Conservation (phyloP, 2,888 invertebrate species). For the Drosophila mulleri region DNA sequence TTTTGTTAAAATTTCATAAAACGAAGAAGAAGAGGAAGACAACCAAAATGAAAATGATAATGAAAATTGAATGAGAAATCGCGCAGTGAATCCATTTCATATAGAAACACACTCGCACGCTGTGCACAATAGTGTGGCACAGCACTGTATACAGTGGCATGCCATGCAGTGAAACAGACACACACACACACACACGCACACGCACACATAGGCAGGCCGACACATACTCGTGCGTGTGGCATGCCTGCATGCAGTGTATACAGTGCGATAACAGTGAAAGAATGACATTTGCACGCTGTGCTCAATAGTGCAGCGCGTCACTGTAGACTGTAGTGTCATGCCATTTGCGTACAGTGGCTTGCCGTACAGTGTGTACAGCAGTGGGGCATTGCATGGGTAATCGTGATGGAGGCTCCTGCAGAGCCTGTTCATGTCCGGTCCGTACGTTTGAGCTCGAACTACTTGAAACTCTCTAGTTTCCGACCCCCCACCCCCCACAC, state of each 20-base stretch:
- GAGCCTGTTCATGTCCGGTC: neutral
- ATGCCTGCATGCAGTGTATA: no score
- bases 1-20: slow-evolving; percentile 39
- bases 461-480: neutral
- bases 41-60: neutral
- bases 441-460: neutral
- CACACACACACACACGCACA: neutral
- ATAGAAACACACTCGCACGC: neutral
- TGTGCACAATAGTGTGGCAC: slow-evolving; percentile 19
- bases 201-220: neutral
- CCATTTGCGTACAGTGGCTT: no score
- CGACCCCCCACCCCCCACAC: no score
- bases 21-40: slow-evolving; percentile 4
- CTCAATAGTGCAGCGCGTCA: no score
- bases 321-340: no score
- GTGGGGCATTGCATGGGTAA: neutral
- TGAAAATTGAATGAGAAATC: neutral
- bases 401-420: neutral
- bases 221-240: neutral
- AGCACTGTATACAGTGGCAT: slow-evolving; percentile 7
- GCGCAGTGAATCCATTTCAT: slow-evolving; percentile 6
- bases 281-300: no score
- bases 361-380: no score
- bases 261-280: no score
- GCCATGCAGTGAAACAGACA: neutral